phyloP scores from a whole-genome alignment of 2,888 invertebrate species.

The Tenthredo notha region DNA sequence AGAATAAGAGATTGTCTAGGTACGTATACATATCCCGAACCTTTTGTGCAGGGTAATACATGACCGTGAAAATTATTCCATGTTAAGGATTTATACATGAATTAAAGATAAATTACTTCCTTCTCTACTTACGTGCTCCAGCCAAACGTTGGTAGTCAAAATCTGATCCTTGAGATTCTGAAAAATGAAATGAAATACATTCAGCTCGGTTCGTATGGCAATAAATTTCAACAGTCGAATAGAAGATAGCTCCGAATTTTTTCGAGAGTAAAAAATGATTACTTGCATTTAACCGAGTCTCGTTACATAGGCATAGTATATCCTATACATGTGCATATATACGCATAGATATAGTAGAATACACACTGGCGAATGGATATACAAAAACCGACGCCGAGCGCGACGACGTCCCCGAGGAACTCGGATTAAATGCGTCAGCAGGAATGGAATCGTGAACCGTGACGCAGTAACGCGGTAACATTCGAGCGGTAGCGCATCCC shows the following conservation, averaged over 20 bases:
- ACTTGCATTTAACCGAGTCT: neutral
- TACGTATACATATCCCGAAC: neutral
- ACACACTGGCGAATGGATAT: neutral
- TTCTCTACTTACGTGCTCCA: slow-evolving; percentile 90
- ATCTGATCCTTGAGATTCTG: slow-evolving; percentile 97
- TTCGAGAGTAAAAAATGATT: neutral
- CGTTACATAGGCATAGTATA: neutral
- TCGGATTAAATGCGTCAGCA: slow-evolving; percentile 50
- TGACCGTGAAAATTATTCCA: neutral
- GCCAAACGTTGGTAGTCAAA: slow-evolving; percentile 96
- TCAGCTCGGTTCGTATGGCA: neutral
- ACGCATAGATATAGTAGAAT: neutral
- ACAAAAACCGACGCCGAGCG: slow-evolving; percentile 5
- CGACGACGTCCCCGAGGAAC: slow-evolving; percentile 37
- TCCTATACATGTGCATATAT: neutral
- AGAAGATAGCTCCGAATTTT: neutral
- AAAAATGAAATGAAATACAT: slow-evolving; percentile 77
- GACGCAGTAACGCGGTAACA: slow-evolving; percentile 46
- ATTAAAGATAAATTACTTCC: slow-evolving; percentile 15
- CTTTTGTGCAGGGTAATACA: slow-evolving; percentile 13
- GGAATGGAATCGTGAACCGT: slow-evolving; percentile 49
- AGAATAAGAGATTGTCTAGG: slow-evolving; percentile 30
- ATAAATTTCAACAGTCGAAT: neutral
- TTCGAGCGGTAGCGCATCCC: slow-evolving; percentile 38
- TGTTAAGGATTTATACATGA: neutral